A percentile compares a stretch with the other conserved stretches of the same genome.
These are phyloP conservation scores for Diuraphis noxia DNA, from an alignment of 1,140 invertebrate genomes.

Conservation along the genomic window DNA sequence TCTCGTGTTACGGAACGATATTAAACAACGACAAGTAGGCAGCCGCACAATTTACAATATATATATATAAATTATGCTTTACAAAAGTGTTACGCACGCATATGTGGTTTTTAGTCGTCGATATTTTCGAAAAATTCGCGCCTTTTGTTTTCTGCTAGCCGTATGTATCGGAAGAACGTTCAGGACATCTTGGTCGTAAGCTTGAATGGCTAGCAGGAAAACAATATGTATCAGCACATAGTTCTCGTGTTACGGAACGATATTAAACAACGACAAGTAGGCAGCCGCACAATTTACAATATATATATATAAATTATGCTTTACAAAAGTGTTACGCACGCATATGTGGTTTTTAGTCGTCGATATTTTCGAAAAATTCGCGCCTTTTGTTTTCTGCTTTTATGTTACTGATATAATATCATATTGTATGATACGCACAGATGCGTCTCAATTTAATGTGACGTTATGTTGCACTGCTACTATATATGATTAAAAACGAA, in stretches of 20 bases:
- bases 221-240: neutral
- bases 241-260: neutral
- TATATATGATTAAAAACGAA: neutral
- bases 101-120: neutral
- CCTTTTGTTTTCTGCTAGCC: neutral
- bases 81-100: neutral
- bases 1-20: neutral
- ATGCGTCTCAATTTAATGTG: neutral
- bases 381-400: neutral
- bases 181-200: no score
- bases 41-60: neutral
- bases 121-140: neutral
- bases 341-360: neutral
- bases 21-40: neutral
- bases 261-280: neutral
- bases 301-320: no score
- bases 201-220: neutral
- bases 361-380: neutral
- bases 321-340: neutral
- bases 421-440: neutral
- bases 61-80: no score
- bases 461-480: neutral
- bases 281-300: neutral
- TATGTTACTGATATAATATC: neutral
- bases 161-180: no score